A percentile compares a stretch with the other conserved stretches of the same genome.
Conservation (phyloP, 2,888 invertebrate species). For the Leptura quadrifasciata region DNA sequence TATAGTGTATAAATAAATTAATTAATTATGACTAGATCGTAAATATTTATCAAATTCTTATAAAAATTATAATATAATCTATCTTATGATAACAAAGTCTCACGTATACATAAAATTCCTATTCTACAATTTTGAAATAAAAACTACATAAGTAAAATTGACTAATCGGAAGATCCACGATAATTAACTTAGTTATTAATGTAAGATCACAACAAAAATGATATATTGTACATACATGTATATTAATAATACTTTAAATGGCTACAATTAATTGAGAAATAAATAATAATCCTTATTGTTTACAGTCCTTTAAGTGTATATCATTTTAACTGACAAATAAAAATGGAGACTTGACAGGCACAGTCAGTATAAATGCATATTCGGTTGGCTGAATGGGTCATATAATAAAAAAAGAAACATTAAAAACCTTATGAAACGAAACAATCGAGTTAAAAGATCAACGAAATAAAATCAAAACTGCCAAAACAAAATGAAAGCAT, state of each 20-base stretch:
- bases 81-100: conserved; percentile 10
- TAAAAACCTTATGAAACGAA: neutral
- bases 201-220: conserved; percentile 9
- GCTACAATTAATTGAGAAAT: neutral
- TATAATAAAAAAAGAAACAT: neutral
- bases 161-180: conserved; percentile 13
- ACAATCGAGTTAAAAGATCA: neutral
- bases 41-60: conserved; percentile 37
- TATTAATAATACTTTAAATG: neutral
- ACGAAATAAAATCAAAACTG: neutral
- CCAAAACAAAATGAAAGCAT: neutral
- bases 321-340: neutral
- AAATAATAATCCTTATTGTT: neutral
- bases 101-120: conserved; percentile 28
- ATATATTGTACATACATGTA: neutral
- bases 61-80: conserved; percentile 41
- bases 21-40: conserved; percentile 47
- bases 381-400: neutral
- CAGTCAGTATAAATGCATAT: neutral
- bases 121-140: conserved; percentile 1
- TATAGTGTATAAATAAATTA: conserved; percentile 41
- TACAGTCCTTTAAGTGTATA: neutral
- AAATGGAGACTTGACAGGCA: conserved; percentile 14
- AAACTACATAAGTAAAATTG: conserved; percentile 17
- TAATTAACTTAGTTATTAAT: neutral